Conservation (phyloP, 1,140 invertebrate species). For the Drosophila nannoptera region DNA sequence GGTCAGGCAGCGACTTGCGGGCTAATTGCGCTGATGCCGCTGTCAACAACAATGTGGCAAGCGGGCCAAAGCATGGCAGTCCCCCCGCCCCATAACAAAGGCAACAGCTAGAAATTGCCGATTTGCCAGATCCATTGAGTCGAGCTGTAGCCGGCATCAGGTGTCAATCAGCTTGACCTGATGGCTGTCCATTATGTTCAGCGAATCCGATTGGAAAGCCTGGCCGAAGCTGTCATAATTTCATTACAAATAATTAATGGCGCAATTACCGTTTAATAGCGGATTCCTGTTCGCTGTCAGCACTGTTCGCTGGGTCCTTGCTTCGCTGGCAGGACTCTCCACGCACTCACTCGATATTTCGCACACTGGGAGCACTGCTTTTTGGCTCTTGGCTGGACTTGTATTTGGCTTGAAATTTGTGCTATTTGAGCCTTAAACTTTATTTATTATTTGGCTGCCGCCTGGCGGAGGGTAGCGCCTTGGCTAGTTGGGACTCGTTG, state of each 20-base stretch:
- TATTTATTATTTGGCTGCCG: conserved; percentile 38
- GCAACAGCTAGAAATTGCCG: conserved; percentile 44
- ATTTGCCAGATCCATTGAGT: conserved; percentile 28
- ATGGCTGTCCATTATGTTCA: conserved; percentile 1
- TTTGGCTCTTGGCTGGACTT: neutral
- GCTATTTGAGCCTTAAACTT: conserved; percentile 33
- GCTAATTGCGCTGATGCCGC: conserved; percentile 56
- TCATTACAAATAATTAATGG: conserved; percentile 61
- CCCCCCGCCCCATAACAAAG: conserved; percentile 18
- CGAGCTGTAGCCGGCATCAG: conserved; percentile 16
- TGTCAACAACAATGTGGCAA: conserved; percentile 44
- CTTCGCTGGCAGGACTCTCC: neutral
- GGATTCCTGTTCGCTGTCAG: neutral
- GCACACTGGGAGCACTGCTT: conserved; percentile 3
- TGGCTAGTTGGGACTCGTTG: conserved; percentile 57
- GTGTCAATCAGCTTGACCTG: conserved; percentile 58
- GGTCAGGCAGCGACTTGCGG: conserved; percentile 46
- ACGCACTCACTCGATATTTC: neutral
- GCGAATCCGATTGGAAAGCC: neutral
- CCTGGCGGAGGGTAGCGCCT: conserved; percentile 20
- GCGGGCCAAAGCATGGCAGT: conserved; percentile 19
- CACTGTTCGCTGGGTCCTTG: conserved; percentile 4
- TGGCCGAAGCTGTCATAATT: conserved; percentile 14
- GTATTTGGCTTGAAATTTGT: conserved; percentile 13
- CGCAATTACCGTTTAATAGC: conserved; percentile 66